Percentiles rank a stretch among this genome's conserved stretches.
Conservation (phyloP, 2,113 vertebrate species). For the Hirundichthys speculiger region DNA sequence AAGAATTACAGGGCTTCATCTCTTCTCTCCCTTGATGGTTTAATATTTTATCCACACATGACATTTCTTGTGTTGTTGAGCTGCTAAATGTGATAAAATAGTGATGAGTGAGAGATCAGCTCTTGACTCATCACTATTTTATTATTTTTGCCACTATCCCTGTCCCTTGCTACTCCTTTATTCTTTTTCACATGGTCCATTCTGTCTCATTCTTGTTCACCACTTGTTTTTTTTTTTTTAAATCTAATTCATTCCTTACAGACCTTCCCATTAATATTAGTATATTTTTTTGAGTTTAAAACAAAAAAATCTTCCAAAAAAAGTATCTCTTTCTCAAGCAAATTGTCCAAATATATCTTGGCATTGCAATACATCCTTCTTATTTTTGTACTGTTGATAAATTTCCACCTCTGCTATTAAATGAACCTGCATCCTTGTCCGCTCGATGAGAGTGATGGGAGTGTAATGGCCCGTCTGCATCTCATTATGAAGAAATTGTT, state of each 20-base stretch:
- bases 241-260: not conserved
- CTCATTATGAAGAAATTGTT: not conserved
- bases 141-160: conserved; percentile 19
- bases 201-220: not conserved
- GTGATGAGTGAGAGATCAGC: conserved; percentile 32
- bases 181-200: not conserved
- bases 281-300: not conserved
- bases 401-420: not conserved
- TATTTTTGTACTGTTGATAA: not conserved
- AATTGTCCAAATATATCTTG: not conserved
- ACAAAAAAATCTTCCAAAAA: not conserved
- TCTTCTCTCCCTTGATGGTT: conserved; percentile 22
- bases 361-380: not conserved
- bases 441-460: not conserved
- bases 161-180: not conserved
- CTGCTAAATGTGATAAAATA: no score
- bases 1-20: conserved; percentile 15
- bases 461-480: not conserved
- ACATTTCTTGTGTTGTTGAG: conserved; percentile 33
- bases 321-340: not conserved
- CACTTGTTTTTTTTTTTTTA: not conserved
- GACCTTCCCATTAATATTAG: not conserved
- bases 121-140: conserved; percentile 44
- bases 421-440: not conserved
- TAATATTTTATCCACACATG: conserved; percentile 58